Evolutionary conservation across 2,888 invertebrate species (phyloP).

Genomic region (Oeneis ivallda): DNA sequence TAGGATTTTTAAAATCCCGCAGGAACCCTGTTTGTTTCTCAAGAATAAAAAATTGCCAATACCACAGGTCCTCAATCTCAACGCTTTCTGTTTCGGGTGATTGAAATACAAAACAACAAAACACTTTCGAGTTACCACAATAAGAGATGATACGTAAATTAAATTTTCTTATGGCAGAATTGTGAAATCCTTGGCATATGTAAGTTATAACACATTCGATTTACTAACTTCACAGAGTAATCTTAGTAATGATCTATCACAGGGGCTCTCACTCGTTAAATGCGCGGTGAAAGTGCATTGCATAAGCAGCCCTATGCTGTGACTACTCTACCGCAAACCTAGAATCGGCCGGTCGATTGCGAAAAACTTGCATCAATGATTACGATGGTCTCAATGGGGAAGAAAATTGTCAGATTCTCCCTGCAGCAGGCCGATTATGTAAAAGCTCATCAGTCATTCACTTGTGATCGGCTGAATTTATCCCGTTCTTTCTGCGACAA

Average conservation of each 20-base stretch:
- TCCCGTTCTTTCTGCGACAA: too few relatives aligned
- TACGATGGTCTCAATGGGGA: too few relatives aligned
- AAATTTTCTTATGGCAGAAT: conserved; percentile 5
- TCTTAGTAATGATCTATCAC: conserved; percentile 73
- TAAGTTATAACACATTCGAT: conserved; percentile 58
- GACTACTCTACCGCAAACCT: conserved; percentile 62
- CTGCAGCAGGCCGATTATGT: too few relatives aligned
- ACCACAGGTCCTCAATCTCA: too few relatives aligned
- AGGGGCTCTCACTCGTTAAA: conserved; percentile 73
- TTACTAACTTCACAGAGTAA: conserved; percentile 70
- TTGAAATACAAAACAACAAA: background rate
- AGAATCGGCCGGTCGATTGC: conserved; percentile 40
- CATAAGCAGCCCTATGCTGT: conserved; percentile 64
- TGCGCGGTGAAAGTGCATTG: conserved; percentile 74
- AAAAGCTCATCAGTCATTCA: too few relatives aligned
- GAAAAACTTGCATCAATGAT: background rate
- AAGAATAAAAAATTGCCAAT: too few relatives aligned
- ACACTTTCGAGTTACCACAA: background rate
- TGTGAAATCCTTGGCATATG: conserved; percentile 47
- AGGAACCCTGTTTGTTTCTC: too few relatives aligned
- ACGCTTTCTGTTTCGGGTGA: too few relatives aligned
- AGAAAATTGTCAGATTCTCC: too few relatives aligned
- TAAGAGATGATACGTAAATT: background rate
- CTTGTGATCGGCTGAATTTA: too few relatives aligned
- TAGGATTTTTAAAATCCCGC: too few relatives aligned